Evolutionary conservation across 2,888 invertebrate genomes (phyloP).

Genomic region (Julus scanicus): DNA sequence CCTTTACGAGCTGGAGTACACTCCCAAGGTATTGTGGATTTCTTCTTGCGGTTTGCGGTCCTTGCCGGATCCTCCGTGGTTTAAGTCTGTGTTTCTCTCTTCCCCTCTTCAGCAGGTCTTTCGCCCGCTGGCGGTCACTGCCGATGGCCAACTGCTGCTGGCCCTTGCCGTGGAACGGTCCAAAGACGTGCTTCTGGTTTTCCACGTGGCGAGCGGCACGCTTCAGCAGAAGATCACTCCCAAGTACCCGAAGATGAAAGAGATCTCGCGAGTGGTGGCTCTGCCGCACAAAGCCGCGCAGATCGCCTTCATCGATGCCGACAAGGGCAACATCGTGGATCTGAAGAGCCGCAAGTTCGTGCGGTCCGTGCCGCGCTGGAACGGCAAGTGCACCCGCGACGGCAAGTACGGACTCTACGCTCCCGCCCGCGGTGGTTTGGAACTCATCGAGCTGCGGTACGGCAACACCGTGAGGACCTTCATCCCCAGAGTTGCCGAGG

Average conservation of each 20-base stretch:
- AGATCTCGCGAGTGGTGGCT: slow-evolving; percentile 64
- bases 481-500: slow-evolving; percentile 90
- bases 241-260: slow-evolving; percentile 65
- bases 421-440: slow-evolving; percentile 89
- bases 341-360: slow-evolving; percentile 87
- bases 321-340: slow-evolving; percentile 90
- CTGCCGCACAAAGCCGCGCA: slow-evolving; percentile 71
- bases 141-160: slow-evolving; percentile 81
- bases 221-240: slow-evolving; percentile 64
- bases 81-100: too few relatives aligned
- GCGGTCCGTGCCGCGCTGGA: slow-evolving; percentile 91
- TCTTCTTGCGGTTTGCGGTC: too few relatives aligned
- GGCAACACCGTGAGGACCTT: slow-evolving; percentile 89
- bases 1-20: slow-evolving; percentile 84
- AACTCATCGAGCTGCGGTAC: slow-evolving; percentile 87
- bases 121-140: slow-evolving; percentile 81
- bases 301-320: slow-evolving; percentile 88
- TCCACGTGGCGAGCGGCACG: slow-evolving; percentile 83
- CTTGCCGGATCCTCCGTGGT: too few relatives aligned
- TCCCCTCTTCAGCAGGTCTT: slow-evolving; percentile 69
- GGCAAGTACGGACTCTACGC: slow-evolving; percentile 87
- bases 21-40: slow-evolving; percentile 70
- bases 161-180: slow-evolving; percentile 85
- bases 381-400: slow-evolving; percentile 74
- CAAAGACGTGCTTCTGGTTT: slow-evolving; percentile 84